These are phyloP conservation scores for Urechis unicinctus DNA, from an alignment of 2,888 invertebrate species.

Conservation along the genomic window DNA sequence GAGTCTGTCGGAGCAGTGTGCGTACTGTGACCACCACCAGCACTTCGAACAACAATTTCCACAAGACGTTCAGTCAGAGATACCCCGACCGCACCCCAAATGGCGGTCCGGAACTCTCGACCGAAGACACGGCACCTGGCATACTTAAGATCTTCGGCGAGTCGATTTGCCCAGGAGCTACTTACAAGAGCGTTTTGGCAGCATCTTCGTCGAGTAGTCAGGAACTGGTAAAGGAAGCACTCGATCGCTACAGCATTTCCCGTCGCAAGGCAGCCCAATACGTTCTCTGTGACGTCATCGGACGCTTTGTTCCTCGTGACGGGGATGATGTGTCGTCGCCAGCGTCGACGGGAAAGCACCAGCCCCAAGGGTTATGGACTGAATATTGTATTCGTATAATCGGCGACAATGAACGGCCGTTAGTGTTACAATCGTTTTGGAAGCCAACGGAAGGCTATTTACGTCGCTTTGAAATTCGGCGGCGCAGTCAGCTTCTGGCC, in stretches of 20 bases:
- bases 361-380: constrained; percentile 30
- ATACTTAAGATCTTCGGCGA: constrained; percentile 40
- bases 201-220: constrained; percentile 34
- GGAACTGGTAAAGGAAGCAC: constrained; percentile 39
- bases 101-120: constrained; percentile 27
- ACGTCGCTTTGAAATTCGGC: constrained; percentile 39
- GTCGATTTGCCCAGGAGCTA: constrained; percentile 33
- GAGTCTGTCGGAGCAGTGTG: too few species aligned
- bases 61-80: constrained; percentile 11
- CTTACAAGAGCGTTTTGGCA: constrained; percentile 42
- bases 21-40: constrained; percentile 2
- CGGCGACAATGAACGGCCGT: constrained; percentile 33
- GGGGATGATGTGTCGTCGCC: neutral
- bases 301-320: constrained; percentile 11
- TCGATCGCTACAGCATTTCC: constrained; percentile 36
- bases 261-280: constrained; percentile 24
- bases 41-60: constrained; percentile 11
- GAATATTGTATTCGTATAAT: constrained; percentile 32
- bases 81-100: neutral
- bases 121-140: constrained; percentile 36
- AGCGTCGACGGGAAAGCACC: constrained; percentile 5
- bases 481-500: constrained; percentile 5
- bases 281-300: constrained; percentile 42
- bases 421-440: constrained; percentile 41
- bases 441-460: constrained; percentile 37